Base-by-base conservation (phyloP, 2,113 vertebrate species). In the Pygoscelis antarcticus region DNA sequence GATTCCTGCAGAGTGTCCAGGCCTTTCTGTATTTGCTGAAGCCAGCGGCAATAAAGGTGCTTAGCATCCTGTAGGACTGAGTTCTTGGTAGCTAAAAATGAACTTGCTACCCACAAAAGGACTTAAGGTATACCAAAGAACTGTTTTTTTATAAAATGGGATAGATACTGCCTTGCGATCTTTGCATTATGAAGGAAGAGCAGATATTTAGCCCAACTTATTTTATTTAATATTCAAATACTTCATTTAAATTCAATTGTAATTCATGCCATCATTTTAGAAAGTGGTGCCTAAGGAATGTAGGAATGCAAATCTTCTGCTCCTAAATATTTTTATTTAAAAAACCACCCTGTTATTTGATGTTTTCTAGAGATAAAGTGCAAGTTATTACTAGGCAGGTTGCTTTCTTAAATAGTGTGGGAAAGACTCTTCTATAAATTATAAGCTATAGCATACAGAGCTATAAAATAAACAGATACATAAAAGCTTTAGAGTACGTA, bases 281-380 rank as follows among this genome's bases (percentile, higher is more conserved):
- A 38, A 83, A 74, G 36, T 25, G 7, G 4, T 70, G 17, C 20
- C 34, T 46, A 62, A 58, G 62, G 11, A 71, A 82, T 21, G 6
- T 32, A 44, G 47, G 54, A 64, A 62, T 29, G 62, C 7, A 51
- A 47, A 80, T 66, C 8, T 83, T 72, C 16, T 66, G 15, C 7
- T 89, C 17, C 49, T 66, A 64, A 83, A 60, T 26, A 70, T 27
- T 58, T 91, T 49, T 60, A 27, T 64, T 86, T 49, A 17, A 57
- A 66, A 57, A 0, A 0, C 0, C 13, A 36, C 1, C 4, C 22
- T 62, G 4, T 36, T 66, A 75, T 46, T 69, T 80, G 79, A 83
- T 52, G 8, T 52, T 87, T 82, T 72, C 21, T 46, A 44, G 29
- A 64, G 21, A 64, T 64, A 69, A 92, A 93, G 55, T 14, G 8